These are phyloP conservation scores for Zelostemma sp. DNA, from an alignment of 1,140 invertebrate species.

Conservation along the genomic window DNA sequence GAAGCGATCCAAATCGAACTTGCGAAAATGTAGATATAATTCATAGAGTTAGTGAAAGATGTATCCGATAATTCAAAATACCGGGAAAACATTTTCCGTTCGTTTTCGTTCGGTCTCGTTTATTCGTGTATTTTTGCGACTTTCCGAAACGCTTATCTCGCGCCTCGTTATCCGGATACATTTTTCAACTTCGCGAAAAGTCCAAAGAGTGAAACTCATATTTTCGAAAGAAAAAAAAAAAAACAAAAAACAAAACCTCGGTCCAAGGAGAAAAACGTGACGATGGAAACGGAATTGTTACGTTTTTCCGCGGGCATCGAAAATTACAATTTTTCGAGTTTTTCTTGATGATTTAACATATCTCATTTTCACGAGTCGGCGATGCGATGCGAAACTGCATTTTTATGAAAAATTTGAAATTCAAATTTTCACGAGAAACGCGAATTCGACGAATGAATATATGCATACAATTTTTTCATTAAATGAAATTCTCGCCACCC, in stretches of 20 bases:
- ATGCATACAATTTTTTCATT: no score
- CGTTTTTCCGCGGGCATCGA: slow-evolving; percentile 28
- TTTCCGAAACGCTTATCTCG: neutral
- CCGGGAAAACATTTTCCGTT: slow-evolving; percentile 21
- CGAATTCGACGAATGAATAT: no score
- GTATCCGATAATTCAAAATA: slow-evolving; percentile 40
- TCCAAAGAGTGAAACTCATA: slow-evolving; percentile 41
- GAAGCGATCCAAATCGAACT: slow-evolving; percentile 38
- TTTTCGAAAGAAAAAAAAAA: slow-evolving; percentile 37
- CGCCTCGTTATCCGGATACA: slow-evolving; percentile 34
- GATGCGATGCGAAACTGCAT: slow-evolving; percentile 5
- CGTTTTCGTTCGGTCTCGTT: no score
- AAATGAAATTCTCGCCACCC: no score
- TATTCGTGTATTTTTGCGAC: no score
- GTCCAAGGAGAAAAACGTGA: slow-evolving; percentile 33
- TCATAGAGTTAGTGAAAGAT: slow-evolving; percentile 41
- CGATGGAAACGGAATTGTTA: slow-evolving; percentile 25
- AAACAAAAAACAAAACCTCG: slow-evolving; percentile 15
- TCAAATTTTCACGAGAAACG: no score
- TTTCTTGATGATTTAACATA: slow-evolving; percentile 42
- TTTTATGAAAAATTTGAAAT: no score
- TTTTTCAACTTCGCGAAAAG: slow-evolving; percentile 41
- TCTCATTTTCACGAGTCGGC: slow-evolving; percentile 34
- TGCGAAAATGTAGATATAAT: slow-evolving; percentile 42
- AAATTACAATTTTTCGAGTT: slow-evolving; percentile 32